Evolutionary conservation across 35 echinoderm and acorn worm genomes (phyloP).

Genomic region (Amphiura filiformis): DNA sequence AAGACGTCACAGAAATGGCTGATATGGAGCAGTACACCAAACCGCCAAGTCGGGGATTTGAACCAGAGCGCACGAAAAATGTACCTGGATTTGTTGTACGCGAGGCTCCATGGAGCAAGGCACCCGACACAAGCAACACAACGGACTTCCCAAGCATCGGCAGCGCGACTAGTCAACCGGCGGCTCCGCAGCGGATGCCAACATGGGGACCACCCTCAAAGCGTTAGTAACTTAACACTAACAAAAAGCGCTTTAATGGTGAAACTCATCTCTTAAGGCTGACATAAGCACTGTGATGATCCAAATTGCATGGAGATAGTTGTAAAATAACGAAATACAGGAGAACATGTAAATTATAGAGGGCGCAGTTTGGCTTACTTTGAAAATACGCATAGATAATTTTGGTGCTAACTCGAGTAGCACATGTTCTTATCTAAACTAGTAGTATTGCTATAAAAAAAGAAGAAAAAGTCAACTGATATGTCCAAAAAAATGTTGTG

Average conservation of each 20-base stretch:
- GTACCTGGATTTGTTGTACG: conserved; percentile 60
- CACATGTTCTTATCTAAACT: too few species aligned
- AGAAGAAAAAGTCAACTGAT: too few species aligned
- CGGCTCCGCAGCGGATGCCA: conserved; percentile 2
- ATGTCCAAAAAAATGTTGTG: too few species aligned
- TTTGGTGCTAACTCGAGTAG: not conserved
- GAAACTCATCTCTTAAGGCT: too few species aligned
- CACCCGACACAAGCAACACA: conserved; percentile 83
- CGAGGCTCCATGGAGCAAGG: conserved; percentile 88
- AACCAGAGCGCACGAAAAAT: not conserved
- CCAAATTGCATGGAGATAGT: too few species aligned
- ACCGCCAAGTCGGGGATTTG: conserved; percentile 61
- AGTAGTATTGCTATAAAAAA: too few species aligned
- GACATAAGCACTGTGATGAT: too few species aligned
- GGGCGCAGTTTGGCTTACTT: too few species aligned
- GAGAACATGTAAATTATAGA: too few species aligned
- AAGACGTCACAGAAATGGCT: conserved; percentile 75
- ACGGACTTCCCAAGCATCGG: conserved; percentile 92
- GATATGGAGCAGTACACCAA: conserved; percentile 77
- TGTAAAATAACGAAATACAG: too few species aligned
- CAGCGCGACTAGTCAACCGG: conserved; percentile 19
- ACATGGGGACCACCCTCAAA: conserved; percentile 74
- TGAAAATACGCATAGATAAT: not conserved
- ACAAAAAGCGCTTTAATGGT: too few species aligned
- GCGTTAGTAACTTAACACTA: conserved; percentile 28